Evolutionary conservation across 2,797 vertebrate species (phyloP).

Genomic region (Carapus acus): DNA sequence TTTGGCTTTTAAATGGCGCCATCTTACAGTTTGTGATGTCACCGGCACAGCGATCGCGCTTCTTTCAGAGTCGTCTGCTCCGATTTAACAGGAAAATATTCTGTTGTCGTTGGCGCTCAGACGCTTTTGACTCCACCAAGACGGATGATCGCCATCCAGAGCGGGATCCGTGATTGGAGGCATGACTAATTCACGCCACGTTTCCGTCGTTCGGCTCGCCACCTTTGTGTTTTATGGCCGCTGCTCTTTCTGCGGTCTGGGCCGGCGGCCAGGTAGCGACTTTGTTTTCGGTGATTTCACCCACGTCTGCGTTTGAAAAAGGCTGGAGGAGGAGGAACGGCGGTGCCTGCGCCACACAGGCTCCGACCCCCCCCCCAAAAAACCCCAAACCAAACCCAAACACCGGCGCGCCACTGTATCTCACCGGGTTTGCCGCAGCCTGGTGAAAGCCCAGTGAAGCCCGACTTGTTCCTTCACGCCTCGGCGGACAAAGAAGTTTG

Average conservation of each 20-base stretch:
- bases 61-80: no score
- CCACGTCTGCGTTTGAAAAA: conserved; percentile 32
- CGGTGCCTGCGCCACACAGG: conserved; percentile 11
- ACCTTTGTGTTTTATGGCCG: conserved; percentile 49
- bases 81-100: conserved; percentile 37
- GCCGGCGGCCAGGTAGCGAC: conserved; percentile 49
- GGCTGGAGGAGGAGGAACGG: conserved; percentile 41
- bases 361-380: no score
- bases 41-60: no score
- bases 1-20: no score
- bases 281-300: conserved; percentile 52
- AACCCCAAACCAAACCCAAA: no score
- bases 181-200: conserved; percentile 55
- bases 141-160: conserved; percentile 38
- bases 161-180: conserved; percentile 46
- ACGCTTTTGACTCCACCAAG: conserved; percentile 19
- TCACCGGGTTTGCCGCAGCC: conserved; percentile 30
- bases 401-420: conserved; percentile 27
- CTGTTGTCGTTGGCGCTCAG: conserved; percentile 25
- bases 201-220: conserved; percentile 46
- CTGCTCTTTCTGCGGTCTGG: conserved; percentile 38
- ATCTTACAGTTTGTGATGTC: no score
- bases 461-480: conserved; percentile 36
- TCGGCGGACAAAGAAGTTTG: conserved; percentile 44
- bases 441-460: conserved; percentile 36